Evolutionary conservation across 2,888 invertebrate genomes (phyloP), one percentile per base, ranked within the genome.

Genomic region (Ormyrus nitidulus): DNA sequence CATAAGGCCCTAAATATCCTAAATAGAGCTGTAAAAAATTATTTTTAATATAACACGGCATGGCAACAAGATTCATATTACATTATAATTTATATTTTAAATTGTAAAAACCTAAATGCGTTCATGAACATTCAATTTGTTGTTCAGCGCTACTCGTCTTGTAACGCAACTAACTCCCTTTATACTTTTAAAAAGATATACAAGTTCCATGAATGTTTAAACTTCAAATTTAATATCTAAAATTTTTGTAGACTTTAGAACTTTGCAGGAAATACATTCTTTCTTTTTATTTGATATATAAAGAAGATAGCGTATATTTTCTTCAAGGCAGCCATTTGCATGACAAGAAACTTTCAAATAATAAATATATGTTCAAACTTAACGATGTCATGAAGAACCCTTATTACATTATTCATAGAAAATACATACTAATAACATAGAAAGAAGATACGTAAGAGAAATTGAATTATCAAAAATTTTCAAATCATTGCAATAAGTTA

Each of bases 61-160:
- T 87, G 86, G 85, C 86, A 87, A 86, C 85, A 83, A 75, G 79
- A 83, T 76, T 81, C 51, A 69, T 78, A 78, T 66, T 76, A 76
- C n/a, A 61, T 34, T 34, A 34, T 59, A 75, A 59, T 73, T 64
- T 62, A 64, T 73, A 73, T 64, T 73, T 77, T 58, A 73, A 70
- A 66, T 65, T 62, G 54, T 74, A 78, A 75, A 74, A 66, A 62
- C 49, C 51, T 70, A 77, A 77, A 73, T 77, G 74, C 51, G 11
- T 59, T 19, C 8, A 6, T 74, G 5, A 68, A 73, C 7, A n/a
- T 46, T 9, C 13, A 19, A 71, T 64, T 62, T 58, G 6, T 65
- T 8, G 6, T 64, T 79, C 68, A 69, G 46, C 58, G 48, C 70
- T 54, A n/a, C 19, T 49, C 13, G 53, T 59, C 62, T 74, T 51